These are phyloP conservation scores for Ursus arctos DNA, from an alignment of 2,113 vertebrate species.

Conservation along the genomic window DNA sequence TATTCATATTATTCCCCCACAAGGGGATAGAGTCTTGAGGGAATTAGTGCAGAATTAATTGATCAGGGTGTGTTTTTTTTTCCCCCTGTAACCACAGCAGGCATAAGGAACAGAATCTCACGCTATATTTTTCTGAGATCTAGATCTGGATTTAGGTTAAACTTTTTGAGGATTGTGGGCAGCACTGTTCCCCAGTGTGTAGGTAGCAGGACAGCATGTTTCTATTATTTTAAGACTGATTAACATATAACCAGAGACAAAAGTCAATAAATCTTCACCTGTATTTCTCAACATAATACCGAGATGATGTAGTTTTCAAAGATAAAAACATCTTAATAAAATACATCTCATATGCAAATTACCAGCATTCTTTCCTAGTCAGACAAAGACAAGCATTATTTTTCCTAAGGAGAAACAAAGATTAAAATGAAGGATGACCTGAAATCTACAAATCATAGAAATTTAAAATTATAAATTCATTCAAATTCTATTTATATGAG, in stretches of 20 bases:
- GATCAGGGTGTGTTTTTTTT: background rate
- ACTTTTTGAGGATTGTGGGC: slow-evolving; percentile 40
- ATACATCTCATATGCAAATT: slow-evolving; percentile 66
- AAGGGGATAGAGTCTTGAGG: slow-evolving; percentile 58
- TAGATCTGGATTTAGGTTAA: slow-evolving; percentile 70
- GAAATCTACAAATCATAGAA: slow-evolving; percentile 56
- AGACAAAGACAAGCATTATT: slow-evolving; percentile 62
- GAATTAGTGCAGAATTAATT: slow-evolving; percentile 79
- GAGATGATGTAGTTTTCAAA: slow-evolving; percentile 60
- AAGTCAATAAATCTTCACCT: slow-evolving; percentile 65
- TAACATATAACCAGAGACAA: slow-evolving; percentile 45
- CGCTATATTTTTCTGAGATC: slow-evolving; percentile 51
- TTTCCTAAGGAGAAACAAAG: slow-evolving; percentile 59
- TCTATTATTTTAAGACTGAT: slow-evolving; percentile 50
- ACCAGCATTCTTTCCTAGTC: slow-evolving; percentile 33
- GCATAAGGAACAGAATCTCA: slow-evolving; percentile 40
- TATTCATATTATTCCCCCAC: slow-evolving; percentile 49
- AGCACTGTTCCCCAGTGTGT: background rate
- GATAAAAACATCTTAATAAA: slow-evolving; percentile 74
- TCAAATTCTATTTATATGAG: slow-evolving; percentile 37
- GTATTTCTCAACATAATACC: slow-evolving; percentile 39
- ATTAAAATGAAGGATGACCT: slow-evolving; percentile 67
- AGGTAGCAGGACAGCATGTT: background rate
- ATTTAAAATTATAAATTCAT: slow-evolving; percentile 50
- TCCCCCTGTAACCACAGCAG: background rate